Evolutionary conservation across 2,888 invertebrate species (phyloP), one percentile per base, ranked within the genome.

Genomic region (Eupithecia insigniata): DNA sequence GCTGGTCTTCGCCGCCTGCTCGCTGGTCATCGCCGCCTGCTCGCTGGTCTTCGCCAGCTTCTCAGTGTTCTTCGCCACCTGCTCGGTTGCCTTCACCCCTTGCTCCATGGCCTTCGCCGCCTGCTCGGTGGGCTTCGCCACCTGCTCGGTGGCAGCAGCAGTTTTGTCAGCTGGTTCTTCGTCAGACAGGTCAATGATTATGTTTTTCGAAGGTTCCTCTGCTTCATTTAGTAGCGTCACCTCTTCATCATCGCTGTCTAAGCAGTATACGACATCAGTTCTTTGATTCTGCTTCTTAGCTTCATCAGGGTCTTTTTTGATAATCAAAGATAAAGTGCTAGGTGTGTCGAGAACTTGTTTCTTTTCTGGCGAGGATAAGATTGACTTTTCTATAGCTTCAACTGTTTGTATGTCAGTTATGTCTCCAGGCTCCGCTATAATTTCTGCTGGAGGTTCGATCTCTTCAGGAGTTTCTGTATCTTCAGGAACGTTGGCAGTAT

Each of bases 161-260:
- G 36, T 26, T 32, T 67, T 36, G 10, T 46, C 8, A 2, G 65
- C 8, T 1, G 71, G 22, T 2, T 86, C 85, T 0, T 90, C 87
- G 18, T 83, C 84, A 0, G 89, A 86, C 2, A 87, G 76, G 62
- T 87, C 85, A 16, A 89, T 84, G 39, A 86, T 76, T 32, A 78
- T 74, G 26, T 74, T 77, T 18, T 71, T 78, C 8, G 46, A 10
- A 0, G 79, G 55, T 3, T 28, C 60, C 28, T 58, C 28, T 16
- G 26, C 61, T n/a, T 22, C 68, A 6, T 67, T 69, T 14, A 16
- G 51, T 70, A 22, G 55, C 26, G 28, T 39, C 62, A 61, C n/a
- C 65, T 43, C 84, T 3, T 93, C 94, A 1, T 93, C 94, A 36
- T 94, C 94, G 69, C 93, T 93, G 67, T 94, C 93, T 46, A 93